Evolutionary conservation across 2,888 invertebrate species (phyloP).

Genomic region (Rugalucina vietnamica): DNA sequence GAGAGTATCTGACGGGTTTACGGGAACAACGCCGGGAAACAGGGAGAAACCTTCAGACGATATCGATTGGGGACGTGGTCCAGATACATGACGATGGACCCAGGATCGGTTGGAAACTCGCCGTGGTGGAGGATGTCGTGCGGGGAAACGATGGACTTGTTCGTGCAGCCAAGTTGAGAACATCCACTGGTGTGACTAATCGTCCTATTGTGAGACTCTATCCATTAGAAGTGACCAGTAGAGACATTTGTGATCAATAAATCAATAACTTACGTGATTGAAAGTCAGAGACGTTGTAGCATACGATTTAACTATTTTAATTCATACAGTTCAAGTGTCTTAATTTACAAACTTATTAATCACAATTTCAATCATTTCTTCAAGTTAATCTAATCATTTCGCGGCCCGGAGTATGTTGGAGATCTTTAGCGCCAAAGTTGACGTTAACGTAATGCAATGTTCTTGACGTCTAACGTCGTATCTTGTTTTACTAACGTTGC

Average conservation of each 20-base stretch:
- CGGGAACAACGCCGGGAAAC: constrained; percentile 24
- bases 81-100: constrained; percentile 38
- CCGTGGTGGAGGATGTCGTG: constrained; percentile 22
- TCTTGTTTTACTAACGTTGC: too few species aligned
- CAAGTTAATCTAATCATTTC: too few species aligned
- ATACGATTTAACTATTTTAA: too few species aligned
- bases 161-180: constrained; percentile 18
- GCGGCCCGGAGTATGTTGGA: too few species aligned
- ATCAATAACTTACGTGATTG: not conserved
- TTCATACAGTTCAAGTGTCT: too few species aligned
- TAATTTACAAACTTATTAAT: too few species aligned
- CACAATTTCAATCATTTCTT: too few species aligned
- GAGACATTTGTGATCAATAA: not conserved
- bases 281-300: not conserved
- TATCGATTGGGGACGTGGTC: constrained; percentile 36
- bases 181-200: not conserved
- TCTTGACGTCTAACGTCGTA: too few species aligned
- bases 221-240: not conserved
- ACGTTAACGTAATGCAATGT: too few species aligned
- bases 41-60: constrained; percentile 23
- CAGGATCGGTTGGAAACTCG: constrained; percentile 35
- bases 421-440: too few species aligned
- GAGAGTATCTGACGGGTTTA: constrained; percentile 37
- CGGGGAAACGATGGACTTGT: constrained; percentile 37
- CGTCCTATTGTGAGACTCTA: not conserved